Conservation (phyloP, 2,888 invertebrate genomes). For the Meteorus colon region DNA sequence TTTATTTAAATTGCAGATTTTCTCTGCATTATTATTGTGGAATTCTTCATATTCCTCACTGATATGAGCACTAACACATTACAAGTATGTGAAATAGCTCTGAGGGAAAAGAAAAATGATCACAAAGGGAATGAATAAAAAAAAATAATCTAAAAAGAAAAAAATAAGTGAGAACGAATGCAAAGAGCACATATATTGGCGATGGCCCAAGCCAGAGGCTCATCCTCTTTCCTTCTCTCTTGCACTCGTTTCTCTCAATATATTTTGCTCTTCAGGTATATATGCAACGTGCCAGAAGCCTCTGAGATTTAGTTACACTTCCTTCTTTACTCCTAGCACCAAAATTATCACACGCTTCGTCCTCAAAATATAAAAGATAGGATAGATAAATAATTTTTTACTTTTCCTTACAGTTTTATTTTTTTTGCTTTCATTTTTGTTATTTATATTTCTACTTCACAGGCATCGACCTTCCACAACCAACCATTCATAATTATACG, state of each 20-base stretch:
- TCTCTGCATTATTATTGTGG: neutral
- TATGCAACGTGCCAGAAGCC: conserved; percentile 38
- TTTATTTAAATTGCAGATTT: neutral
- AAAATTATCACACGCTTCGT: conserved; percentile 41
- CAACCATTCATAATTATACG: neutral
- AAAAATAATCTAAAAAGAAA: conserved; percentile 25
- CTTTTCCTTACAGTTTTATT: neutral
- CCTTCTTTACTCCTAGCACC: conserved; percentile 38
- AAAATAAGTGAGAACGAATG: conserved; percentile 17
- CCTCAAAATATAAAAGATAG: conserved; percentile 26
- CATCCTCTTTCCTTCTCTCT: conserved; percentile 27
- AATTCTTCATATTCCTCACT: neutral
- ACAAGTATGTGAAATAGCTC: neutral
- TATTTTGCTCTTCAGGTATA: conserved; percentile 38
- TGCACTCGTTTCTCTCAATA: neutral
- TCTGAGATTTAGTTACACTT: conserved; percentile 46
- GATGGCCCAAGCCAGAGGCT: conserved; percentile 44
- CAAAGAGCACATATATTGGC: conserved; percentile 38
- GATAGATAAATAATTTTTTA: neutral
- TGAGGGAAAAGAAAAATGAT: neutral
- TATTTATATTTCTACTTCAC: neutral
- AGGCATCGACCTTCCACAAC: neutral
- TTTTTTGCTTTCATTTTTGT: neutral
- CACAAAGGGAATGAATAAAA: neutral
- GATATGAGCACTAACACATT: neutral